Base-by-base conservation (phyloP, 2,797 vertebrate genomes). In the Scolopax rusticola region DNA sequence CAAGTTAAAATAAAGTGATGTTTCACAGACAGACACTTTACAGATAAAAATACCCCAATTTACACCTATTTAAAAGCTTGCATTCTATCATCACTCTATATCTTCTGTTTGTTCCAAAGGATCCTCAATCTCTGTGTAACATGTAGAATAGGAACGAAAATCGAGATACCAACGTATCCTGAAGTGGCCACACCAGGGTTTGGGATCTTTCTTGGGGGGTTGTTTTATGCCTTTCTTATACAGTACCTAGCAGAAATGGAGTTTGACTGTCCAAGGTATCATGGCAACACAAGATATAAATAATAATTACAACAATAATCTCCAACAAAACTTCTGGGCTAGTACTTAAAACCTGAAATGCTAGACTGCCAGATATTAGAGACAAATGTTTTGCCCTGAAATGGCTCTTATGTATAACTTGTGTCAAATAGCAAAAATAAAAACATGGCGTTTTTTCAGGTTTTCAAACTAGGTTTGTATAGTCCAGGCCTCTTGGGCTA, bases 391-490 rank as follows among this genome's bases (percentile, higher is more conserved):
- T 94, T 97, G 43, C 77, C 76, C 84, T 93, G 68, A 93, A 94
- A 94, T 95, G 60, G 28, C 33, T 96, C 28, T 95, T 95, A 77
- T 36, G 70, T 93, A 94, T 95, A 94, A 75, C 71, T 90, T 79
- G 56, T 33, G 63, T 90, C 83, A 93, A 97, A 36, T 51, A 88
- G 38, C 50, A 93, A 92, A 94, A 89, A 88, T 88, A 87, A 84
- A 93, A 97, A 82, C 56, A 73, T 28, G 61, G 11, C 2, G 0
- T 50, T 96, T 97, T 89, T 96, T 95, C 95, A 96, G 89, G 78
- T 95, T 96, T 97, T 97, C 95, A 95, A 95, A 97, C 91, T 91
- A 81, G 27, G 69, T 97, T 97, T 97, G 75, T 98, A 93, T 95
- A 91, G 69, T 93, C 84, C 24, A 84, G 93, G 96, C 92, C 97